Evolutionary conservation across 2,888 invertebrate species (phyloP).

Genomic region (Cerceris rybyensis): DNA sequence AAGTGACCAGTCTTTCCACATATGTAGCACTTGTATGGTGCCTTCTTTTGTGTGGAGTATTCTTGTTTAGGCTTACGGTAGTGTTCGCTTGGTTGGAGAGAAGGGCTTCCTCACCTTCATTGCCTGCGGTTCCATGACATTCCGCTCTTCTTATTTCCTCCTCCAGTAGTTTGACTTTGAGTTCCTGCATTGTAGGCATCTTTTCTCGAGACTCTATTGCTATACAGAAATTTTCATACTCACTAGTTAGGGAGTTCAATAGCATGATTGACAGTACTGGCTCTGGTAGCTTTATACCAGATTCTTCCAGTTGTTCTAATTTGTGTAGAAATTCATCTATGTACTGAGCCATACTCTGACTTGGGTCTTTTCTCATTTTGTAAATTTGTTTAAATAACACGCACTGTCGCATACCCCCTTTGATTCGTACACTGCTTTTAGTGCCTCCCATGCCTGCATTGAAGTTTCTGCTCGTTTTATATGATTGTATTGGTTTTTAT

Average conservation of each 20-base stretch:
- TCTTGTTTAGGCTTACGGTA: neutral
- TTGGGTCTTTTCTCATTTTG: constrained; percentile 19
- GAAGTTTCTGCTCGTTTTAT: constrained; percentile 18
- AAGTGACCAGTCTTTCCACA: constrained; percentile 19
- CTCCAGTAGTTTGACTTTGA: constrained; percentile 24
- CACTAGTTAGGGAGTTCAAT: constrained; percentile 4
- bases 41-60: neutral
- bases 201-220: constrained; percentile 23
- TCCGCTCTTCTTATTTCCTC: constrained; percentile 23
- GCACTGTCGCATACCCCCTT: constrained; percentile 18
- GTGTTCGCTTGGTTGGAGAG: neutral
- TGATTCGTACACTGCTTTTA: constrained; percentile 13
- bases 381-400: constrained; percentile 22
- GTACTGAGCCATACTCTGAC: constrained; percentile 20
- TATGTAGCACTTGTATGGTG: constrained; percentile 17
- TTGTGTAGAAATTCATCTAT: constrained; percentile 15
- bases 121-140: neutral
- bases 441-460: constrained; percentile 12
- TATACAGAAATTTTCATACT: constrained; percentile 27
- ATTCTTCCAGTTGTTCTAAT: constrained; percentile 23
- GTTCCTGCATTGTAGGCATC: constrained; percentile 16
- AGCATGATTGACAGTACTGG: constrained; percentile 24
- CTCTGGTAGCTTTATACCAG: constrained; percentile 19
- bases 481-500: constrained; percentile 17
- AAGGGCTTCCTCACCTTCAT: neutral